Evolutionary conservation across 2,113 vertebrate genomes (phyloP).

Genomic region (Grammomys surdaster): DNA sequence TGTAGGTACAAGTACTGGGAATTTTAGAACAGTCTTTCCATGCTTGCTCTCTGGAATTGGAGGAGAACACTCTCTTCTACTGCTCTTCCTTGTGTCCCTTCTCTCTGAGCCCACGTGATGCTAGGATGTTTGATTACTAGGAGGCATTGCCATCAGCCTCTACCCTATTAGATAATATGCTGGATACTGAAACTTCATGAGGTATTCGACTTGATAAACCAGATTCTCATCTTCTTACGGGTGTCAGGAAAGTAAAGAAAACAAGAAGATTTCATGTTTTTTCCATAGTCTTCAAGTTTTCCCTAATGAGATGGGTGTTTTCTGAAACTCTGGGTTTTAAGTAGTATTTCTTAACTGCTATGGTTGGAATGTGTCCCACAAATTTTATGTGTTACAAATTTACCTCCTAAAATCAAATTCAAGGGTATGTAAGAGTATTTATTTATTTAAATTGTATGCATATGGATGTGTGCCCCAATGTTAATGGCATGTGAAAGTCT

Average conservation of each 20-base stretch:
- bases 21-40: conserved; percentile 42
- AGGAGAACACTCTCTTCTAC: conserved; percentile 47
- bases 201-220: background rate
- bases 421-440: background rate
- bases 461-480: background rate
- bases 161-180: background rate
- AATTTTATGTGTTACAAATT: background rate
- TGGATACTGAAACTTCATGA: background rate
- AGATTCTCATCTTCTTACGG: background rate
- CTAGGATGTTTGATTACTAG: conserved; percentile 17
- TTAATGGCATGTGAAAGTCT: background rate
- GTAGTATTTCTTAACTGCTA: background rate
- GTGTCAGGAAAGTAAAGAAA: background rate
- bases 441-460: background rate
- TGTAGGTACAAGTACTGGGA: conserved; percentile 8
- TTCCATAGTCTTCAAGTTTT: background rate
- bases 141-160: background rate
- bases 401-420: background rate
- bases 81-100: background rate
- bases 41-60: background rate
- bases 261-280: background rate
- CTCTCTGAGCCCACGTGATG: background rate
- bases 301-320: background rate
- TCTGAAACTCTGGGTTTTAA: conserved; percentile 42
- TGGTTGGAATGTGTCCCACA: background rate